phyloP scores from a whole-genome alignment of 2,888 invertebrate species.

The Parthenolecanium corni region DNA sequence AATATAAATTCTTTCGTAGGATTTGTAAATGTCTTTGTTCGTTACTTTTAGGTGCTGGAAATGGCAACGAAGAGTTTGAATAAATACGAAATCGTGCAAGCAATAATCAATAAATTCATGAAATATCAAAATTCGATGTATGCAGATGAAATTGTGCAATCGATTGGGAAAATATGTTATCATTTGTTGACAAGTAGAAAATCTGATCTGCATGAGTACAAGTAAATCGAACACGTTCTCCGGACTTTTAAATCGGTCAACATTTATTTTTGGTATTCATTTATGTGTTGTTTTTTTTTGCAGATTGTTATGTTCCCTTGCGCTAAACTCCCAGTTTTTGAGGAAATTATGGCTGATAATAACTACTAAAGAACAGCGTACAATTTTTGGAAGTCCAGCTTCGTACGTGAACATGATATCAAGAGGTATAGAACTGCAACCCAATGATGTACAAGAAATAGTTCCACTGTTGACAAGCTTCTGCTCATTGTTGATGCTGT shows the following conservation, averaged over 20 bases:
- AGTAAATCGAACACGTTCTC: neutral
- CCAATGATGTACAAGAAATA: constrained; percentile 53
- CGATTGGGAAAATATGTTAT: constrained; percentile 15
- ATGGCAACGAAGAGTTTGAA: constrained; percentile 7
- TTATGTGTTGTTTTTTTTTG: neutral
- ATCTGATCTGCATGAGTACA: constrained; percentile 15
- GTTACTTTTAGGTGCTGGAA: constrained; percentile 7
- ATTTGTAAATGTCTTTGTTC: neutral
- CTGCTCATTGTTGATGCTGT: constrained; percentile 66
- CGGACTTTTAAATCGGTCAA: neutral
- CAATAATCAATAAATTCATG: constrained; percentile 4
- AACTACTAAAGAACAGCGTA: constrained; percentile 41
- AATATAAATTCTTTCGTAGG: neutral
- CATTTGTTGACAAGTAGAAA: constrained; percentile 6
- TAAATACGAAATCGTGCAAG: constrained; percentile 9
- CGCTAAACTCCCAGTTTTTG: constrained; percentile 65
- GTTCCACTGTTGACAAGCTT: constrained; percentile 71
- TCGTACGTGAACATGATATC: constrained; percentile 54
- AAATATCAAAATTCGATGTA: constrained; percentile 12
- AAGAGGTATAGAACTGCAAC: constrained; percentile 50
- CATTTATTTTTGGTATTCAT: neutral
- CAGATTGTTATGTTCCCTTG: constrained; percentile 64
- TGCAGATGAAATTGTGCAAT: constrained; percentile 4
- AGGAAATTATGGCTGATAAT: constrained; percentile 58
- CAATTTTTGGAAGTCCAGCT: constrained; percentile 43